Evolutionary conservation across 2,113 vertebrate genomes (phyloP), one percentile per base, ranked within the genome.

Genomic region (Cynopterus brachyotis): DNA sequence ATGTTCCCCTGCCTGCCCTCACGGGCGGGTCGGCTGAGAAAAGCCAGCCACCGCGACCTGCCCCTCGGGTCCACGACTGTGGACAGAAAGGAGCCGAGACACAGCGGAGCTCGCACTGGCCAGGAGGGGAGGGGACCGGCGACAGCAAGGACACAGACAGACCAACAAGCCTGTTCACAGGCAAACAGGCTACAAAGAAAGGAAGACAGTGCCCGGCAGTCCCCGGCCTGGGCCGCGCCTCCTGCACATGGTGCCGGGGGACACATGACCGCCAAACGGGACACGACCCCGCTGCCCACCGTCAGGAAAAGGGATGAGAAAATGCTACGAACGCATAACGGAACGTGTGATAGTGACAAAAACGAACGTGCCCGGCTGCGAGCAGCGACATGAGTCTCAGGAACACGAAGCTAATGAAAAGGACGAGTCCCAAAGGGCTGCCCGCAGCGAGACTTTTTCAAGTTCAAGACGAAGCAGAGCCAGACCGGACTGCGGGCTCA

Each of bases 301-400:
- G 73, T 19, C 57, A 80, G 12, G 7, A 75, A 26, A 37, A 50
- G 9, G 30, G 50, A 13, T 26, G 32, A 37, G 42, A 11, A 37
- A 2, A 9, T 30, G 28, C 47, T 4, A 22, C 0, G 50, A 0
- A 40, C 50, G 88, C 9, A 4, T 0, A 22, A 57, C 2, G 9
- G 53, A 67, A 9, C 16, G 53, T n/a, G 2, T 60, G 19, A 45
- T 4, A 20, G 5, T 20, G 59, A 13, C 64, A 93, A 88, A 66
- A 82, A 47, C 20, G 1, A 47, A 37, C 1, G 4, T 15, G 4
- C 37, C 7, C 28, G 35, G 30, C 26, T 9, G 0, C 17, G 26
- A 6, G 40, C 13, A 30, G 30, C 42, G 19, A 30, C 5, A 5
- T 15, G 17, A 35, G 4, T 30, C 69, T 83, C 15, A 53, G 53